Evolutionary conservation across 2,888 invertebrate species (phyloP).

Genomic region (Trachelus iudaicus): DNA sequence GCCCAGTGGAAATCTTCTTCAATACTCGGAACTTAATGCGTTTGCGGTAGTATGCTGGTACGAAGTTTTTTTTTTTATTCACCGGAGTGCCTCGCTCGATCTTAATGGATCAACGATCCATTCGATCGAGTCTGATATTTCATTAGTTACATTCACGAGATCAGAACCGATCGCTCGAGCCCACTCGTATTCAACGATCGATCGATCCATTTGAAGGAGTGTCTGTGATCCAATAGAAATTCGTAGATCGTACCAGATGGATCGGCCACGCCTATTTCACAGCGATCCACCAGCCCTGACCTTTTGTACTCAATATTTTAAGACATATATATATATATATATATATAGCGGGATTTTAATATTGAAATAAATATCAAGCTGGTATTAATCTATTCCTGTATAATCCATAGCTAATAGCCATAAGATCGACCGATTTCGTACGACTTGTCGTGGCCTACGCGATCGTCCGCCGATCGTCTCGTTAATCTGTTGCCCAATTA

Average conservation of each 20-base stretch:
- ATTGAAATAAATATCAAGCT: neutral
- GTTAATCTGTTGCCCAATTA: neutral
- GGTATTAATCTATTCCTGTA: neutral
- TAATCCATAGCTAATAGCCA: neutral
- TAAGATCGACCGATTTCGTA: neutral
- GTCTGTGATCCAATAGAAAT: neutral
- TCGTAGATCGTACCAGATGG: neutral
- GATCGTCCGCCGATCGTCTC: neutral
- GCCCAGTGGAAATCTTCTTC: neutral
- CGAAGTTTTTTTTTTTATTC: neutral
- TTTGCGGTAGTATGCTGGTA: neutral
- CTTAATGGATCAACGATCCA: neutral
- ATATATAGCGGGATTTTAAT: neutral
- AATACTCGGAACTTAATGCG: neutral
- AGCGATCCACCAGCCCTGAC: neutral
- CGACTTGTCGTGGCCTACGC: neutral
- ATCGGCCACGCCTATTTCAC: neutral
- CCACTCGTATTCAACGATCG: neutral
- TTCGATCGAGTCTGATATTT: neutral
- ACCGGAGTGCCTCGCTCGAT: neutral
- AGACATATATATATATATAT: neutral
- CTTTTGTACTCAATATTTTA: neutral
- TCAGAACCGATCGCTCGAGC: neutral
- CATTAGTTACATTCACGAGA: neutral
- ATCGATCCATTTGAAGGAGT: neutral